Evolutionary conservation across 2,113 vertebrate genomes (phyloP).

Genomic region (Heterocephalus glaber): DNA sequence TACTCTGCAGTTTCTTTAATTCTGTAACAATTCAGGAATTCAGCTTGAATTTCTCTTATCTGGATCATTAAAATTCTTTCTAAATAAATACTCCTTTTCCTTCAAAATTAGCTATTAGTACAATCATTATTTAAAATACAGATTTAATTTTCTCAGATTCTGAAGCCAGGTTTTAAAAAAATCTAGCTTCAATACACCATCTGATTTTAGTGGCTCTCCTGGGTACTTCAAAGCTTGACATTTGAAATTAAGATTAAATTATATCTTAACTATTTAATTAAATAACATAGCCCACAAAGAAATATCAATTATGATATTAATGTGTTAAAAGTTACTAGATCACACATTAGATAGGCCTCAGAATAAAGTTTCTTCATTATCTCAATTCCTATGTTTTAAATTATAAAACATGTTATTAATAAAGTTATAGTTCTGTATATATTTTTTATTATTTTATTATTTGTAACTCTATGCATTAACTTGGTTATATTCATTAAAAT

Average conservation of each 20-base stretch:
- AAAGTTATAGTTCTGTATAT: background rate
- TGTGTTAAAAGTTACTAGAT: background rate
- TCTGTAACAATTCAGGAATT: background rate
- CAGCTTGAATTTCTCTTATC: background rate
- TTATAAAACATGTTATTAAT: background rate
- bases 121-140: constrained; percentile 30
- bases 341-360: background rate
- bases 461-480: background rate
- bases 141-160: background rate
- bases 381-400: background rate
- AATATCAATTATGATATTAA: background rate
- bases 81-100: background rate
- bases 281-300: background rate
- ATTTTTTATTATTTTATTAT: background rate
- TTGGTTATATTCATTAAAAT: background rate
- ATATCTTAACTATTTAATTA: background rate
- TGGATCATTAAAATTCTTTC: background rate
- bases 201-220: background rate
- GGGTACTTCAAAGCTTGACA: background rate
- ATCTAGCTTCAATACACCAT: background rate
- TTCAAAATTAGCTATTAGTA: background rate
- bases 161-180: constrained; percentile 14
- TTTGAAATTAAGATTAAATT: constrained; percentile 42
- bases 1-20: background rate
- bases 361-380: background rate